Conservation (phyloP, 2,113 vertebrate species). For the Tachysurus vachellii region DNA sequence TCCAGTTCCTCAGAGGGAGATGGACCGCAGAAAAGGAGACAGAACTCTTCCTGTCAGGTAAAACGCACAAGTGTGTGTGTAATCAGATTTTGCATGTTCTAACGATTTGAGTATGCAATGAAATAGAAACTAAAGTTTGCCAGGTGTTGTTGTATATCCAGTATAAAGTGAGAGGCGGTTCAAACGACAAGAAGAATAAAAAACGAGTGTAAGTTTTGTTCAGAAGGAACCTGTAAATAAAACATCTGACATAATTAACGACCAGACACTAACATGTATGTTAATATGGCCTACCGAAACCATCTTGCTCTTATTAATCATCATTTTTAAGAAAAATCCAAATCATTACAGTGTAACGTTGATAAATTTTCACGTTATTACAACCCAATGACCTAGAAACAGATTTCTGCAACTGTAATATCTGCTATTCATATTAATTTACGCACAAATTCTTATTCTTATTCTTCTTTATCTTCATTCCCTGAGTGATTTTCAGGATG, state of each 20-base stretch:
- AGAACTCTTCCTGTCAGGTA: conserved; percentile 93
- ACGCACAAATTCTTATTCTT: too few relatives aligned
- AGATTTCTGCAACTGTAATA: background rate
- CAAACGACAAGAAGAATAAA: background rate
- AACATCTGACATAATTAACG: background rate
- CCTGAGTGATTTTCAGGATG: background rate
- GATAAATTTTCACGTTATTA: background rate
- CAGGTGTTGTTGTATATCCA: background rate
- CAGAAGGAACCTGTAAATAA: background rate
- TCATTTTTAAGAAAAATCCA: background rate
- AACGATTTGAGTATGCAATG: too few relatives aligned
- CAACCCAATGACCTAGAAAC: background rate
- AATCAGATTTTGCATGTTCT: background rate
- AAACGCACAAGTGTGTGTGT: conserved; percentile 8
- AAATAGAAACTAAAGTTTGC: background rate
- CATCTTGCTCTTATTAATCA: background rate
- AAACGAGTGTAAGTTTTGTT: background rate
- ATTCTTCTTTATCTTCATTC: too few relatives aligned
- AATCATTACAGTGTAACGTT: background rate
- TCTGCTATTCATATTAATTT: conserved; percentile 2
- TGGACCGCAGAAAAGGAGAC: conserved; percentile 98
- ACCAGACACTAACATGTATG: background rate
- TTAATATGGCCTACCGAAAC: background rate
- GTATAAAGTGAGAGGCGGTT: background rate
- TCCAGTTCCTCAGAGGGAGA: conserved; percentile 97